phyloP scores from a whole-genome alignment of 2,888 invertebrate genomes.

The Patella caerulea region DNA sequence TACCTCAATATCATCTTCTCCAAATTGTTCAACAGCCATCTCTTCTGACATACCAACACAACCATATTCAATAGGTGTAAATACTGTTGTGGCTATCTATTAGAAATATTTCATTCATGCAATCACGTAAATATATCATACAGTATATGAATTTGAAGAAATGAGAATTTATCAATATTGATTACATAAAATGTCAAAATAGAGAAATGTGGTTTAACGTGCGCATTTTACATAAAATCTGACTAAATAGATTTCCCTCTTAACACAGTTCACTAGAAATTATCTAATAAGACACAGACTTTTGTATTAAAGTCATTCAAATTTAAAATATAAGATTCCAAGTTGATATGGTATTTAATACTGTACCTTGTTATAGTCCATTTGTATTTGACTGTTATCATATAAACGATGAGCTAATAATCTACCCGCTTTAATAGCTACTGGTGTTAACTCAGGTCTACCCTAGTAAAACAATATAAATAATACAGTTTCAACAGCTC shows the following conservation, averaged over 20 bases:
- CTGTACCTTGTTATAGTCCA: conserved; percentile 63
- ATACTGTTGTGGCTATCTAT: conserved; percentile 65
- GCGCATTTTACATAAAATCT: no score
- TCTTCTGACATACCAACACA: conserved; percentile 65
- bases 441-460: conserved; percentile 65
- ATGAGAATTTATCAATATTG: no score
- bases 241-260: no score
- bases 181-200: no score
- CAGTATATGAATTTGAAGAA: no score
- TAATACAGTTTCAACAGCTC: conserved; percentile 59
- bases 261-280: background rate
- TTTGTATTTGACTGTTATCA: conserved; percentile 46
- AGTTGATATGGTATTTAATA: background rate
- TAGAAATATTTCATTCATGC: no score
- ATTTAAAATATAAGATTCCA: background rate
- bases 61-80: conserved; percentile 67
- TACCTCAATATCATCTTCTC: conserved; percentile 61
- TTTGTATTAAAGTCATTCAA: background rate
- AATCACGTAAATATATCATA: no score
- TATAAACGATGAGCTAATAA: conserved; percentile 64
- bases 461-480: conserved; percentile 32
- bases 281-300: background rate
- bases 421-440: conserved; percentile 64
- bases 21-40: conserved; percentile 48
- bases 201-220: no score